Conservation (phyloP, 2,113 vertebrate genomes). For the Anhinga rufa region DNA sequence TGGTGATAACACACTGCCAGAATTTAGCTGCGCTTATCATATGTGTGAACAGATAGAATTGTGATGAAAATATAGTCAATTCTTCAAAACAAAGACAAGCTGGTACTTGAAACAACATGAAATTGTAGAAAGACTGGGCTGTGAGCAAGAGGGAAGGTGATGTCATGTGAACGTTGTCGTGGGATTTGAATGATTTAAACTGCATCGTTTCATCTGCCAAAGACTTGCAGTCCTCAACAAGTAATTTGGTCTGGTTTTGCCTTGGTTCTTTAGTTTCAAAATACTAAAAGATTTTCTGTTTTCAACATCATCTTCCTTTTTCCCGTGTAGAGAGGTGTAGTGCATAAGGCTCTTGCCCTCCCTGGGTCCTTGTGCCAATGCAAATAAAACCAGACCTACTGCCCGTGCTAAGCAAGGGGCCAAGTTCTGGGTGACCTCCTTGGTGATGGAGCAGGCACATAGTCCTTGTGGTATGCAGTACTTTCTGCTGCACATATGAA, state of each 20-base stretch:
- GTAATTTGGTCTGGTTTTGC: neutral
- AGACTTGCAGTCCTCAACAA: neutral
- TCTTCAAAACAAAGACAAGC: neutral
- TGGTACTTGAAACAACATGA: neutral
- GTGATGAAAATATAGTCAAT: neutral
- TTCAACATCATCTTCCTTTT: neutral
- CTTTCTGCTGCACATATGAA: neutral
- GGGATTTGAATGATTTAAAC: neutral
- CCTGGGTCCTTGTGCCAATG: fast-evolving
- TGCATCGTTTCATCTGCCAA: neutral
- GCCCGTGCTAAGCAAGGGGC: neutral
- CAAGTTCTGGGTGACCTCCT: neutral
- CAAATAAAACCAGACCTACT: neutral
- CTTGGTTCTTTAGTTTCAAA: neutral
- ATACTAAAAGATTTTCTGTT: neutral
- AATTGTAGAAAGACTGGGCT: neutral
- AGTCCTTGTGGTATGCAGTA: neutral
- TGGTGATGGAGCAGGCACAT: neutral
- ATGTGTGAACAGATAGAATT: neutral
- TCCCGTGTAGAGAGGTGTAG: too few relatives aligned
- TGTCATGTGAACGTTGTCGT: neutral
- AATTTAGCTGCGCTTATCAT: neutral
- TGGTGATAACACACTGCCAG: neutral
- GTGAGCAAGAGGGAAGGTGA: neutral
- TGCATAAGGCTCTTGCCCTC: neutral